Evolutionary conservation across 2,888 invertebrate genomes (phyloP), one percentile per base, ranked within the genome.

Genomic region (Pycnomerus fuliginosus): DNA sequence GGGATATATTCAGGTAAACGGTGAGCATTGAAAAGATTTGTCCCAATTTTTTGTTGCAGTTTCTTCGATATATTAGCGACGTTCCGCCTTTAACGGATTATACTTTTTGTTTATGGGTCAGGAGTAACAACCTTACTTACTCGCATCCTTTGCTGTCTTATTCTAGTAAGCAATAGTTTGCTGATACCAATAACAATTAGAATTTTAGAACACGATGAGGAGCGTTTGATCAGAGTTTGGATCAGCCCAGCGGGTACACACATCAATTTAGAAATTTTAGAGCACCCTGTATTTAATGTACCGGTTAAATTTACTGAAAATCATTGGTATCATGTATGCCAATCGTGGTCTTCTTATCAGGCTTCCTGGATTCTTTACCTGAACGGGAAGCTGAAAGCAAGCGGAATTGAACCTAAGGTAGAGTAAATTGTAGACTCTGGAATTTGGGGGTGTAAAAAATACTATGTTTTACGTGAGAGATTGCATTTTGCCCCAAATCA

Each of bases 281-380:
- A 75, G 23, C 66, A 65, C 36, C 68, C 71, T 12, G 67, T 79
- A n/a, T 74, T 80, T 15, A 72, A 65, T 28, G 63, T 74, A 3
- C 66, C 71, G 0, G 71, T 80, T 1, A 72, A 76, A 22, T 44
- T 73, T 16, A 46, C 55, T 10, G 71, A 69, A 73, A 58, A 74
- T 55, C 74, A 74, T 3, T 85, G 85, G 85, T 77, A 80, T 31
- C 84, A 85, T 61, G 64, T 84, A 11, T 85, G 85, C 52, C 71
- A 83, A 50, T 83, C 84, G 29, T 85, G 84, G 76, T 80, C 82
- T 48, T 77, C 80, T 0, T 72, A 72, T 39, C 72, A 69, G 31
- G 84, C 79, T n/a, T 75, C 76, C 3, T 84, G 82, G 78, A 78
- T 76, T 16, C 64, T 83, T 3, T 83, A 80, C 67, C 48, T 83